Evolutionary conservation across 1,140 invertebrate species (phyloP), one percentile per base, ranked within the genome.

Genomic region (Ceratosolen solmsi): DNA sequence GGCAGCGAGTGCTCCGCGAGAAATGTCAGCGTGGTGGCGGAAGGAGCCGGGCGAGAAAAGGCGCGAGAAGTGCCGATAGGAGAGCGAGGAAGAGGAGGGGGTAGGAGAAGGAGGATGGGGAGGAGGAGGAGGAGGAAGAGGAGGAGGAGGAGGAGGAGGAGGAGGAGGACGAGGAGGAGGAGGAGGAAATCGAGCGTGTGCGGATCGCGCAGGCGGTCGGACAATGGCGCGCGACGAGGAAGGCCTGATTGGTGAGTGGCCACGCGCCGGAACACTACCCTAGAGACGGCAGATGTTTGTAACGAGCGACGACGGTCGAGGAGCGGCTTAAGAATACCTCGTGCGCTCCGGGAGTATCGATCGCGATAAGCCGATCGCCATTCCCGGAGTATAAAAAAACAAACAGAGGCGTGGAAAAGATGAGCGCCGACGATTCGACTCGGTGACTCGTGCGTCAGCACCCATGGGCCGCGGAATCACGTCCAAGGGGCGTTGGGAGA

Each of bases 231-330:
- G 85, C 85, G 83, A 75, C 63, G 70, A 51, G 84, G 84, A 86
- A 75, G 83, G 58, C 80, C 85, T 84, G 87, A 88, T 89, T 88
- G 86, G 87, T 84, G 86, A 82, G 79, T 70, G 80, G 87, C 89
- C 87, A 89, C 89, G 89, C 86, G 89, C 86, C 88, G 83, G 82
- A 87, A 87, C 86, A 79, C 87, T 86, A 87, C 86, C 87, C 87
- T 86, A 86, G 86, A 89, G 85, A 86, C 85, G 88, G 88, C 90
- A 91, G 90, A 91, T 91, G 90, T 90, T 91, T 83, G 85, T 84
- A 89, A 89, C 86, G 88, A 89, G 86, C 87, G 72, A 72, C 60
- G 83, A 78, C 41, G 56, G 33, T 65, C 17, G 49, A 27, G 41
- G 46, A 33, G 25, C 81, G 8, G 74, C 75, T 77, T 81, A 84